A percentile compares a stretch with the other conserved stretches of the same genome.
These are phyloP conservation scores for Dicycla oo DNA, from an alignment of 2,888 invertebrate species.

Conservation along the genomic window DNA sequence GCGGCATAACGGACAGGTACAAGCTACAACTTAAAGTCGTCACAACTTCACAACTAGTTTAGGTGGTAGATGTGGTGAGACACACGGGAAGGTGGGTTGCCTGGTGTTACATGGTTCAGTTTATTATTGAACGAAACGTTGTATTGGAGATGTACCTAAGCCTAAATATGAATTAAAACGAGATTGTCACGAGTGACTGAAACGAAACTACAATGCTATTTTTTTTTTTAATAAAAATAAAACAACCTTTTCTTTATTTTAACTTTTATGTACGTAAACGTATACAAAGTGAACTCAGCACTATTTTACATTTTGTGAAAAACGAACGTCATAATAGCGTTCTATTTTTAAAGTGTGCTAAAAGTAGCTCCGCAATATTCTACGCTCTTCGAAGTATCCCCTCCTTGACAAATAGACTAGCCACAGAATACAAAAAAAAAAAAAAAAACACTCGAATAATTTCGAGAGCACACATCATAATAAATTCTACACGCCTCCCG, in stretches of 20 bases:
- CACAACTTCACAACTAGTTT: conserved; percentile 67
- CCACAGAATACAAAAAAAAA: conserved; percentile 28
- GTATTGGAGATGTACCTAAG: background rate
- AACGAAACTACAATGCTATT: too few species aligned
- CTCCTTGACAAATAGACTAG: conserved; percentile 1
- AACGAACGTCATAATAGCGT: background rate
- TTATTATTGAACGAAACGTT: background rate
- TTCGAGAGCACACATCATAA: conserved; percentile 37
- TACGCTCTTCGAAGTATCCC: background rate
- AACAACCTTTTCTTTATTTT: background rate
- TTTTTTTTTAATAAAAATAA: too few species aligned
- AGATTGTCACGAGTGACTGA: background rate
- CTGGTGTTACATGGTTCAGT: too few species aligned
- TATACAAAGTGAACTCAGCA: background rate
- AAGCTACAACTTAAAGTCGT: conserved; percentile 61
- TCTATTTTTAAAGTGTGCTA: background rate
- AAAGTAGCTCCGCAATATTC: background rate
- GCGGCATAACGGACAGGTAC: conserved; percentile 67
- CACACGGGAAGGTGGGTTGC: conserved; percentile 41
- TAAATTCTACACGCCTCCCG: conserved; percentile 37
- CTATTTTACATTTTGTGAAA: background rate
- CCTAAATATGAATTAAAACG: background rate
- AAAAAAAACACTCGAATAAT: conserved; percentile 28
- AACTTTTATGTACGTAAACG: background rate
- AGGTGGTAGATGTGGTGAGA: conserved; percentile 43